phyloP scores from a whole-genome alignment of 2,797 vertebrate species.

The Dendrocincla tyrannina region DNA sequence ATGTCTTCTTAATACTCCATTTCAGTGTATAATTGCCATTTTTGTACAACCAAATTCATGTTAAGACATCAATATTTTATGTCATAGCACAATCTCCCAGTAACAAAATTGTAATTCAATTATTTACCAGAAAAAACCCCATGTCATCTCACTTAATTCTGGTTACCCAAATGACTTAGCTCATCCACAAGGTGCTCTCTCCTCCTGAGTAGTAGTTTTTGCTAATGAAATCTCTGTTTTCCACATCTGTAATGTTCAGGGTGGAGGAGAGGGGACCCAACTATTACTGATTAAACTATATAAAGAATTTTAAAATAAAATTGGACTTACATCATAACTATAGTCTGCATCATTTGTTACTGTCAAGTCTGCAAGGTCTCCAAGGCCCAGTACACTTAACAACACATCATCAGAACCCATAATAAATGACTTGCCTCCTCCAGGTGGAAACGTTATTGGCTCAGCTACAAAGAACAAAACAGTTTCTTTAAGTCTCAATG shows the following conservation, averaged over 20 bases:
- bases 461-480: constrained; percentile 87
- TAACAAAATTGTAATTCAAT: not conserved
- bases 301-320: constrained; percentile 76
- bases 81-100: not conserved
- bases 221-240: not conserved
- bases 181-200: not conserved
- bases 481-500: constrained; percentile 74
- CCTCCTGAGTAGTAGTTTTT: not conserved
- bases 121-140: not conserved
- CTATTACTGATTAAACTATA: constrained; percentile 46
- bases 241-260: not conserved
- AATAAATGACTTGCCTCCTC: constrained; percentile 95
- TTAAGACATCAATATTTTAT: not conserved
- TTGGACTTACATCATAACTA: constrained; percentile 94
- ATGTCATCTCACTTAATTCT: not conserved
- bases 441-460: constrained; percentile 91
- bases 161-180: not conserved
- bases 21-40: not conserved
- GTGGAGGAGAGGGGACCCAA: not conserved
- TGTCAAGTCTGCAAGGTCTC: constrained; percentile 97
- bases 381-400: constrained; percentile 95
- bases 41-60: not conserved
- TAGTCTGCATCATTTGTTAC: constrained; percentile 97
- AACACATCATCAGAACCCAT: constrained; percentile 94
- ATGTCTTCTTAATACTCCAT: not conserved